Evolutionary conservation across 1,140 invertebrate genomes (phyloP), one percentile per base, ranked within the genome.

Genomic region (Lepidostoma basale): DNA sequence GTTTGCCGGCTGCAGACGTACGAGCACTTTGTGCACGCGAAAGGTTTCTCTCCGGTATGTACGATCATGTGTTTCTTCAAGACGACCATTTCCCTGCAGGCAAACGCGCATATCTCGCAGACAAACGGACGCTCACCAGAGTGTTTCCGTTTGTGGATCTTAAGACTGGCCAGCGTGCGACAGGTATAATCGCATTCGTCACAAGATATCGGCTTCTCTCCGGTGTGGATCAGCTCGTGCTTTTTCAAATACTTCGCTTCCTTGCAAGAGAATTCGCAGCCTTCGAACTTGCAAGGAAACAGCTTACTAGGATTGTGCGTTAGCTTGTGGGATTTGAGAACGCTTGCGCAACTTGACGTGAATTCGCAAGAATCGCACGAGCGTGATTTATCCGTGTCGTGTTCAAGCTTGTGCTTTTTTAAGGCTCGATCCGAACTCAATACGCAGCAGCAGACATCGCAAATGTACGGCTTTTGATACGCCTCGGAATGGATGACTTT

Each of bases 21-120:
- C 1, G 39, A 22, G 28, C 66, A 68, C 3, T 26, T 18, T 4
- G 33, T 28, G 23, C 66, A 68, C 4, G 66, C 42, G 25, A 60
- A 68, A 4, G 58, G 56, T 52, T 62, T 68, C 20, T 68, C 56
- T 3, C 56, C 58, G 10, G 58, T 40, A 42, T 68, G 66, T 25
- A 44, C 58, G 12, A 62, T 33, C 20, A 26, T 62, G 33, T 68
- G 66, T 20, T 45, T 39, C 20, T 62, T 60, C 6, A 68, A 44
- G 18, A 40, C 22, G 8, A 36, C 44, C n/a, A 52, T 26, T 22
- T 40, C 36, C 18, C 44, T n/a, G 18, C 54, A 60, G 8, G 42
- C 26, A 16, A 44, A 60, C 4, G 23, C 23, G 36, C 66, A 68
- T 9, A 47, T 30, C 14, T 49, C 26, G 16, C 66, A 68, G 2